phyloP scores from a whole-genome alignment of 1,140 invertebrate genomes.

The Glossosoma conforme region DNA sequence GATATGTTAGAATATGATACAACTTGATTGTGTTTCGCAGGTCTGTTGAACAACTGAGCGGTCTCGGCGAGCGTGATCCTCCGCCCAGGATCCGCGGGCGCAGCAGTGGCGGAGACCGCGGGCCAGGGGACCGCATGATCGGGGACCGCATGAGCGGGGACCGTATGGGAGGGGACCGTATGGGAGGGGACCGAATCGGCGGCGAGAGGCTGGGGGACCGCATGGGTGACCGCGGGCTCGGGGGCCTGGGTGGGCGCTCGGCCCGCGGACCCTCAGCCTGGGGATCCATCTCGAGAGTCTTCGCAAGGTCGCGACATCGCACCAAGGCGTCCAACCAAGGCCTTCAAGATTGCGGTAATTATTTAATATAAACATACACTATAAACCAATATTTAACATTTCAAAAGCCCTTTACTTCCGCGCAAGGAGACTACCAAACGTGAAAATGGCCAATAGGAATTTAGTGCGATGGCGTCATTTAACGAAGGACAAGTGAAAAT shows the following conservation, averaged over 20 bases:
- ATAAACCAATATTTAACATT: too few species aligned
- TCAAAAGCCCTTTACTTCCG: too few species aligned
- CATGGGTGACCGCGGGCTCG: too few species aligned
- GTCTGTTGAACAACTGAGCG: constrained; percentile 71
- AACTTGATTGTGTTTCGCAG: constrained; percentile 41
- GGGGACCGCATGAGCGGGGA: constrained; percentile 42
- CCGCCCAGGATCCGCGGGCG: constrained; percentile 33
- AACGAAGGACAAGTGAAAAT: too few species aligned
- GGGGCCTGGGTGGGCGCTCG: constrained; percentile 44
- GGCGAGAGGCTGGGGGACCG: constrained; percentile 64
- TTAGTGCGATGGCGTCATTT: too few species aligned
- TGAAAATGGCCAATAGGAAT: too few species aligned
- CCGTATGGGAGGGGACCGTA: constrained; percentile 46
- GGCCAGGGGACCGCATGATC: constrained; percentile 46
- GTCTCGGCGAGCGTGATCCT: constrained; percentile 56
- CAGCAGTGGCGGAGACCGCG: constrained; percentile 34
- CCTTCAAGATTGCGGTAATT: constrained; percentile 27
- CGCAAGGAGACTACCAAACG: too few species aligned
- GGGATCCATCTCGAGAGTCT: constrained; percentile 80
- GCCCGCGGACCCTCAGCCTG: constrained; percentile 61
- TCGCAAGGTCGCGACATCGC: constrained; percentile 76
- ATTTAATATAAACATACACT: constrained; percentile 1
- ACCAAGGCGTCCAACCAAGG: constrained; percentile 57
- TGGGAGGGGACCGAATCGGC: constrained; percentile 62
- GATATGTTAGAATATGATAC: background rate